Conservation (phyloP, 2,888 invertebrate genomes). For the Plagodis pulveraria region DNA sequence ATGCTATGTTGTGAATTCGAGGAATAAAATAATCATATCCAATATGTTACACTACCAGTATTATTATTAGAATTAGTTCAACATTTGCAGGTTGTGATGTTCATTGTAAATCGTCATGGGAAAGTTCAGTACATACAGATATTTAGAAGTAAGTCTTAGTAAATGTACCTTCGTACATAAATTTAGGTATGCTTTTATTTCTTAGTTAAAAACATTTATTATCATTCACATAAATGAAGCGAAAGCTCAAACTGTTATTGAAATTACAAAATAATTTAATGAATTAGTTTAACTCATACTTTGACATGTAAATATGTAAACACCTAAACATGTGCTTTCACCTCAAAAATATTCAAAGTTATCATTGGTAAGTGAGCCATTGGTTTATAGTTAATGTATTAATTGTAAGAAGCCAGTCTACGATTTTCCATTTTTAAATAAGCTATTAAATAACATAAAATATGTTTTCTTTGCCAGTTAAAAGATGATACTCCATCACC, state of each 20-base stretch:
- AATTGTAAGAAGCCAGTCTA: too few species aligned
- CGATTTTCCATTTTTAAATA: neutral
- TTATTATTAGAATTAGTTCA: slow-evolving; percentile 23
- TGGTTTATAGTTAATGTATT: too few species aligned
- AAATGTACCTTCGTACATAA: neutral
- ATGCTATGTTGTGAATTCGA: too few species aligned
- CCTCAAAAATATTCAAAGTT: too few species aligned
- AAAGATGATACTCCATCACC: slow-evolving; percentile 73
- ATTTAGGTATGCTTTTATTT: neutral
- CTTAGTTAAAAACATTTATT: neutral
- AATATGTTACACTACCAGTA: slow-evolving; percentile 12
- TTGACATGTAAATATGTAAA: too few species aligned
- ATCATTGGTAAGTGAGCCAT: too few species aligned
- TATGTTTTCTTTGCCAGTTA: slow-evolving; percentile 63
- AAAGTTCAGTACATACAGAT: slow-evolving; percentile 83
- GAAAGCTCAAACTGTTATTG: too few species aligned
- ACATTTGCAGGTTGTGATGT: slow-evolving; percentile 68
- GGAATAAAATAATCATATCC: too few species aligned
- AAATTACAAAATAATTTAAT: too few species aligned
- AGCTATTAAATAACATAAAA: neutral
- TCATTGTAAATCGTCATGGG: slow-evolving; percentile 75
- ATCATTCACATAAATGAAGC: too few species aligned
- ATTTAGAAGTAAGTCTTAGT: slow-evolving; percentile 73
- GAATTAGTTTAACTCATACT: too few species aligned
- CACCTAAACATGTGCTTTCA: too few species aligned